These are phyloP conservation scores for Phalacrocorax brasilianus DNA, from an alignment of 2,113 vertebrate species.

Conservation along the genomic window DNA sequence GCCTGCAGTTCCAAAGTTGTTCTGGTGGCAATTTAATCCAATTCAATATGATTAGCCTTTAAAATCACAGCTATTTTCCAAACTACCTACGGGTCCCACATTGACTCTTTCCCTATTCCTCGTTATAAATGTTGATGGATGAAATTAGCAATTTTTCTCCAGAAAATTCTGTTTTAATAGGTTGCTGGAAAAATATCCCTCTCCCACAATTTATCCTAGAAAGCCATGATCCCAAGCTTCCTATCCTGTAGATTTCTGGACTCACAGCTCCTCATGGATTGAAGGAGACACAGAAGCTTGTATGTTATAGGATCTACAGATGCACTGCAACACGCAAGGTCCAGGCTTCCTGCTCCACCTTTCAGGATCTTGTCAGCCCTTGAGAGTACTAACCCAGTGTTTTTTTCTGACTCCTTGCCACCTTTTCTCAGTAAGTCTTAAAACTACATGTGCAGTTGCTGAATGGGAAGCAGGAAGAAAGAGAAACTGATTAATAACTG, in stretches of 20 bases:
- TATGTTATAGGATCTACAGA: background rate
- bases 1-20: background rate
- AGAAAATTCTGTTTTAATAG: background rate
- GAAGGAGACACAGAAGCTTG: background rate
- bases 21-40: background rate
- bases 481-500: background rate
- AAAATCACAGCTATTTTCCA: background rate
- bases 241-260: background rate
- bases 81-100: background rate
- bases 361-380: background rate
- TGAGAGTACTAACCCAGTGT: background rate
- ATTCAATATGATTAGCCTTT: background rate
- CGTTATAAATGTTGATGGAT: background rate
- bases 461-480: background rate
- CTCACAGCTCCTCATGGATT: background rate
- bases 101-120: background rate
- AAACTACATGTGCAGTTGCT: background rate
- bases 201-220: background rate
- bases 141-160: background rate
- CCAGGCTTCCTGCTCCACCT: accelerated
- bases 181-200: background rate
- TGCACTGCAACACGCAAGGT: background rate
- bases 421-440: background rate
- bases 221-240: background rate
- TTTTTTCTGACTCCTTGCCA: background rate